Conservation (phyloP, 2,888 invertebrate genomes). For the Chloromyia formosa region DNA sequence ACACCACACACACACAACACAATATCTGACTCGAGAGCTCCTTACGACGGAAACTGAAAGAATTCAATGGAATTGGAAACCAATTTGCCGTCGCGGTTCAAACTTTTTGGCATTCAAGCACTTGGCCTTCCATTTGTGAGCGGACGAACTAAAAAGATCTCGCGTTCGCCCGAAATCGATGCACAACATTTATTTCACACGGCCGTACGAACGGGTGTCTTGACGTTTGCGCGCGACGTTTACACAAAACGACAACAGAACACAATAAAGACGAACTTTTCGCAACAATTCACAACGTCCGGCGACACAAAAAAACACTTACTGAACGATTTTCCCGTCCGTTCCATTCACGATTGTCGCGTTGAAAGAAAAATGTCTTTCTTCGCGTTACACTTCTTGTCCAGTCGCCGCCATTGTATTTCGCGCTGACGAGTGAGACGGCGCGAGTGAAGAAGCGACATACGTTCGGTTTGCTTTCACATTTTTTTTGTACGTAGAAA, state of each 20-base stretch:
- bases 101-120: constrained; percentile 25
- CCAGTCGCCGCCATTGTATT: constrained; percentile 45
- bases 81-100: constrained; percentile 9
- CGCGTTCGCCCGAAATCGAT: constrained; percentile 26
- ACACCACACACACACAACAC: constrained; percentile 3
- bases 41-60: constrained; percentile 3
- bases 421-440: constrained; percentile 32
- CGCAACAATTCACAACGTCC: neutral
- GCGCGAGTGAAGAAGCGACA: constrained; percentile 25
- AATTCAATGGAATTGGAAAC: constrained; percentile 4
- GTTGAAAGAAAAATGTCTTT: constrained; percentile 3
- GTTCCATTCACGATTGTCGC: constrained; percentile 30
- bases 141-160: constrained; percentile 21
- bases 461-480: constrained; percentile 33
- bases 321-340: constrained; percentile 12
- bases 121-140: constrained; percentile 32
- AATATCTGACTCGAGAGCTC: neutral
- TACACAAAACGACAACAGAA: neutral
- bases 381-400: constrained; percentile 30
- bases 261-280: neutral
- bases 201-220: neutral
- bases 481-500: constrained; percentile 26
- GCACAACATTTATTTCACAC: constrained; percentile 39
- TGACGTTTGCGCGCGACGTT: constrained; percentile 3
- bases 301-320: constrained; percentile 13